Evolutionary conservation across 2,888 invertebrate genomes (phyloP), one percentile per base, ranked within the genome.

Genomic region (Caenorhabditis becei): DNA sequence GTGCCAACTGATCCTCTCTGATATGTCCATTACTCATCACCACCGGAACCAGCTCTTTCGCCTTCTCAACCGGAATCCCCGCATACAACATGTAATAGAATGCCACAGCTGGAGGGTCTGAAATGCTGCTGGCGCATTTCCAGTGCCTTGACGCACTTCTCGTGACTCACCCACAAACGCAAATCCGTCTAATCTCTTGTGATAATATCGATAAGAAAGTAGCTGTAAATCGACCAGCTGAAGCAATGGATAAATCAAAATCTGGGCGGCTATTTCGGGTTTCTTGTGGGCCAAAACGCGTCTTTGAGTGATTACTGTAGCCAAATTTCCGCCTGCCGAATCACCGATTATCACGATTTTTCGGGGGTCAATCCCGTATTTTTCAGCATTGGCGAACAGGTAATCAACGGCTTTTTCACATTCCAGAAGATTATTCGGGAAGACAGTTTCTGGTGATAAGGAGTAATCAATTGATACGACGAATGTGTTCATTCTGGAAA

Each of bases 401-500:
- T 91, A 86, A 10, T 85, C 86, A n/a, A 91, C 86, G 7, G 89
- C 92, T 3, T 82, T 79, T 24, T 91, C 85, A 71, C 91, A 92
- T 79, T 92, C 92, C 0, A 90, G 87, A 47, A 91, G 88, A 0
- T 91, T 89, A 0, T 90, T 91, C 4, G 92, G 92, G 80, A 91
- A 92, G 0, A 88, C 86, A 62, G 91, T 88, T 74, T 91, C 91
- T 11, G 92, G 92, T 0, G 92, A 91, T 61, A 91, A 88, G 8
- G 92, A 87, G 80, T 92, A 92, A 49, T 87, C 87, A 41, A 87
- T 77, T 18, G 87, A 87, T 11, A 86, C 82, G 1, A 85, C 71
- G 44, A 86, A 75, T 2, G 82, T 82, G 62, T 81, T 77, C 72
- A 86, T 70, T 70, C 85, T 85, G 53, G 3, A 80, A 78, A 41